Evolutionary conservation across 2,113 vertebrate species (phyloP), one percentile per base, ranked within the genome.

Genomic region (Amblyopsis rosae): DNA sequence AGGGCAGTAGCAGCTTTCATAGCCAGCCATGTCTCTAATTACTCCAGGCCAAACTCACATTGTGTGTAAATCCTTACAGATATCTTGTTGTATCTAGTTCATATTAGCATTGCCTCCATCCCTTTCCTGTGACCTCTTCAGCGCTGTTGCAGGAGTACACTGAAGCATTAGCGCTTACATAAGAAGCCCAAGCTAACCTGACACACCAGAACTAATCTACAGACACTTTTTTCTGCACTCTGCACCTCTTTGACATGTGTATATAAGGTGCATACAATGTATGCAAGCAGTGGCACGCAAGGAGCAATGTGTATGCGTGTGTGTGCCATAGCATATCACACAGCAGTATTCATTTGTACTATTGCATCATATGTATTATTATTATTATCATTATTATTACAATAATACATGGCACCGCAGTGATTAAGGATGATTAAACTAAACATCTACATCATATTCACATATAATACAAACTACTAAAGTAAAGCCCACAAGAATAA

Each of bases 1-100:
- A 83, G 79, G 82, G 84, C 1, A 67, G 75, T 59, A 80, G 69
- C 26, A 68, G 15, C 58, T 60, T 32, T 19, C 55, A 26, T 26
- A 26, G 26, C 26, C 26, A 26, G 26, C 26, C 26, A 26, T 26
- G 26, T 26, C 26, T 26, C 26, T 26, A 26, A 26, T 26, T 26
- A 26, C 26, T 26, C 26, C 26, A 26, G 26, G 26, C 26, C 26
- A 26, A 26, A 26, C 26, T 26, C 26, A 26, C 3, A 26, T 26
- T 26, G 26, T 26, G 26, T 26, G 26, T 26, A 26, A 26, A 26
- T 26, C 26, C 26, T 41, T 41, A 41, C 35, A 41, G 4, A 41
- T 7, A 41, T 7, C 35, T 41, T 41, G 35, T 41, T 41, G 35
- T 41, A n/a, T 54, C 11, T 50, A 0, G 49, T 54, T 54, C n/a